phyloP scores from a whole-genome alignment of 2,888 invertebrate species.

The Scrobipalpa atriplicella region DNA sequence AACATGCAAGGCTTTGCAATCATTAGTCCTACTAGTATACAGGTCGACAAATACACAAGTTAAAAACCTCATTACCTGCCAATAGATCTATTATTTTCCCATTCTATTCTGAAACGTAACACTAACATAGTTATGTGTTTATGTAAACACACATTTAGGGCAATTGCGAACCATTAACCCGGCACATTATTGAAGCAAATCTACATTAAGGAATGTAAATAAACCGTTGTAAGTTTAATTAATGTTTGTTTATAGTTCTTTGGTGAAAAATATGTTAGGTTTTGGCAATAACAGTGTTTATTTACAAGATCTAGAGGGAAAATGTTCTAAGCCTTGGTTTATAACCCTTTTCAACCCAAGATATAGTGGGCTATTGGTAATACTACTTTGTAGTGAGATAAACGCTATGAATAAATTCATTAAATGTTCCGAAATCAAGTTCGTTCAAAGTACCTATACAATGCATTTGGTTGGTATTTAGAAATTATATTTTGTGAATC shows the following conservation, averaged over 20 bases:
- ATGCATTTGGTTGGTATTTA: no score
- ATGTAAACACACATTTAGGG: conserved; percentile 32
- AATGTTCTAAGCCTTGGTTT: no score
- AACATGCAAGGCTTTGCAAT: no score
- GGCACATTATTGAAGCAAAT: conserved; percentile 2
- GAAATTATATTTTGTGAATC: no score
- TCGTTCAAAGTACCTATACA: no score
- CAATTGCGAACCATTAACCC: conserved; percentile 31
- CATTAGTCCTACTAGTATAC: not conserved
- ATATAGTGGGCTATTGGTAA: no score
- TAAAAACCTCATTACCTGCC: conserved; percentile 2
- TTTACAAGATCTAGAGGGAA: not conserved
- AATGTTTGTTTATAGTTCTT: not conserved
- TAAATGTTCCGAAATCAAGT: no score
- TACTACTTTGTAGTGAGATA: no score
- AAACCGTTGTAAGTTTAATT: not conserved
- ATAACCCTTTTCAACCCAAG: no score
- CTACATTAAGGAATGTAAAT: not conserved
- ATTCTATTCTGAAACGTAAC: conserved; percentile 16
- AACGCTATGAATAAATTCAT: no score
- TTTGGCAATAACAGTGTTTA: not conserved
- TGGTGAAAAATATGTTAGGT: not conserved
- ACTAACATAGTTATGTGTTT: conserved; percentile 28
- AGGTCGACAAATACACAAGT: not conserved
- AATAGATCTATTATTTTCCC: conserved; percentile 13